phyloP scores from a whole-genome alignment of 2,113 vertebrate species.

The Ptilorrhoa leucosticta region DNA sequence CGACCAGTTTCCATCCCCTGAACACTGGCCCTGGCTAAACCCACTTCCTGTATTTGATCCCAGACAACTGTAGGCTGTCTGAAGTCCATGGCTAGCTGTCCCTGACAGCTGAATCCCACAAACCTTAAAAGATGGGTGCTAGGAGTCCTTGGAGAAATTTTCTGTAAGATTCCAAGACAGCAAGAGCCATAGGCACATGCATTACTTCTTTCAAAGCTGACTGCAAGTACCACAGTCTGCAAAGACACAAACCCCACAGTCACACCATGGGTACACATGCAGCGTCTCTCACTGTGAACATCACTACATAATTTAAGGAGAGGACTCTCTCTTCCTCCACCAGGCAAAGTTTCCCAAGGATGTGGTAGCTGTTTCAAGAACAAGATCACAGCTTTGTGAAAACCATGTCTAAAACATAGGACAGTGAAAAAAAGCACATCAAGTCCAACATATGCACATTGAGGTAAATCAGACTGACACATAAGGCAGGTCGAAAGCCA shows the following conservation, averaged over 20 bases:
- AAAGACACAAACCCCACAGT: background rate
- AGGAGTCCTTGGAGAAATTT: background rate
- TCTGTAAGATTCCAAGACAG: background rate
- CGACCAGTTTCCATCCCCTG: background rate
- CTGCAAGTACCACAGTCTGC: background rate
- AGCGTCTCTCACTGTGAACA: background rate
- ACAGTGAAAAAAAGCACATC: background rate
- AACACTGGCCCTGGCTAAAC: background rate
- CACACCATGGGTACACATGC: background rate
- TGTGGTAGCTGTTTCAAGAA: background rate
- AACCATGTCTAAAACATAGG: background rate
- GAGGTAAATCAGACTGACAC: background rate
- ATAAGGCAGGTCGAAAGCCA: background rate
- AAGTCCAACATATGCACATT: background rate
- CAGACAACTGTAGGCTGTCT: background rate
- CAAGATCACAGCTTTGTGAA: background rate
- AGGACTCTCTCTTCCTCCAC: background rate
- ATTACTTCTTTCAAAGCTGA: background rate
- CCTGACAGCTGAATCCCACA: background rate
- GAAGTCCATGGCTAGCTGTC: background rate
- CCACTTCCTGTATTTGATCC: background rate
- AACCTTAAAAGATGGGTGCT: background rate
- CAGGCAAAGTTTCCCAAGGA: background rate
- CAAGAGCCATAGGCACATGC: background rate
- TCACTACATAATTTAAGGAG: background rate